A percentile compares a stretch with the other conserved stretches of the same genome.
phyloP scores from a whole-genome alignment of 2,113 vertebrate species.

The Chionomys nivalis region DNA sequence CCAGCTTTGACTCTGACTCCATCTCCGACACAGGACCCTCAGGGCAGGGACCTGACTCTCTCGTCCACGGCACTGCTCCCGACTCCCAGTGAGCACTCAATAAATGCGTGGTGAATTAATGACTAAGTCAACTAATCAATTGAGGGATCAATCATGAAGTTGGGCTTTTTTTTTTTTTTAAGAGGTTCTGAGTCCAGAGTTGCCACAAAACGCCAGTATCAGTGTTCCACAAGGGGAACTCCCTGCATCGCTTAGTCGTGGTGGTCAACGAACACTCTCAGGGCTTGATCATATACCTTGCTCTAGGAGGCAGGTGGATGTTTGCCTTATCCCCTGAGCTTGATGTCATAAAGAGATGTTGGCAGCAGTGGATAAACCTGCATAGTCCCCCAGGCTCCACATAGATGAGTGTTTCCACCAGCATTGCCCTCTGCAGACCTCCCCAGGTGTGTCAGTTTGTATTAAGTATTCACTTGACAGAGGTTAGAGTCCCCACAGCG shows the following conservation, averaged over 20 bases:
- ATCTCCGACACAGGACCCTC: not conserved
- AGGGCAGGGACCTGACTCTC: not conserved
- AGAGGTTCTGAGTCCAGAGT: not conserved
- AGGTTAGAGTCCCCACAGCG: not conserved
- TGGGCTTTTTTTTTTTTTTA: not conserved
- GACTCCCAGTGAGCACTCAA: not conserved
- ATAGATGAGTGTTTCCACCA: rapidly evolving
- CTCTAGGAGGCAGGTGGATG: not conserved
- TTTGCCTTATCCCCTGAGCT: not conserved
- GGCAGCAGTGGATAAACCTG: too few species aligned
- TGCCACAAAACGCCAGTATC: not conserved
- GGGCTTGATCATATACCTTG: not conserved
- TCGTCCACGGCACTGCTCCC: too few species aligned
- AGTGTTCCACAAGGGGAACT: not conserved
- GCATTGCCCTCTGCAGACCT: not conserved
- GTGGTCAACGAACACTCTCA: not conserved
- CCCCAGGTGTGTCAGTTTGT: not conserved
- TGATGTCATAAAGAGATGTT: not conserved
- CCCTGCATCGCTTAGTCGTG: not conserved
- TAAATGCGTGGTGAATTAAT: not conserved
- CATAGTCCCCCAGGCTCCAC: not conserved
- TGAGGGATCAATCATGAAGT: not conserved
- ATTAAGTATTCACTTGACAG: not conserved
- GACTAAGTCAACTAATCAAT: not conserved
- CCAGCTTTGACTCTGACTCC: not conserved